These are phyloP conservation scores for Fragum fragum DNA, from an alignment of 2,888 invertebrate genomes.

Conservation along the genomic window DNA sequence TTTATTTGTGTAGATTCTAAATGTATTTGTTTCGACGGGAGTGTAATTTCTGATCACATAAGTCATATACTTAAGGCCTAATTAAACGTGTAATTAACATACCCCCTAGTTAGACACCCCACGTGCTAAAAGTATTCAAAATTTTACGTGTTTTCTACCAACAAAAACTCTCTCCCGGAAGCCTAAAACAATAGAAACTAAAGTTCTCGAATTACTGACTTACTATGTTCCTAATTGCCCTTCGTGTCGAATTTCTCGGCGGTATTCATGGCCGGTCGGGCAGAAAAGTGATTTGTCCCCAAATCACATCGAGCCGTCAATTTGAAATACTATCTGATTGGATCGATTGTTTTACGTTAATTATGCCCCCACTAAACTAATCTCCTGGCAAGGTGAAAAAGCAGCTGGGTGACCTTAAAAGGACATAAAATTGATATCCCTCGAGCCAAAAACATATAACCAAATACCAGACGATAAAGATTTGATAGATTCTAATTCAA, in stretches of 20 bases:
- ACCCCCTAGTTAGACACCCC: conserved; percentile 21
- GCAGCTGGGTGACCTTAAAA: conserved; percentile 14
- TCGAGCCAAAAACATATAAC: conserved; percentile 7
- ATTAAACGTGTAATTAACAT: not conserved
- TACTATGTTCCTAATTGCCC: not conserved
- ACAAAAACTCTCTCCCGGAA: conserved; percentile 29
- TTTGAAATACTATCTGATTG: conserved; percentile 21
- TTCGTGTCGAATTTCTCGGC: conserved; percentile 9
- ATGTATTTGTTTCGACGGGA: no score
- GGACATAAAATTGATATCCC: not conserved
- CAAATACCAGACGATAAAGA: not conserved
- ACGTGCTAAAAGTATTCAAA: not conserved
- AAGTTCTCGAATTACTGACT: not conserved
- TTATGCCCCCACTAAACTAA: not conserved
- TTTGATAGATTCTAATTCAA: no score
- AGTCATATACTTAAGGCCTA: not conserved
- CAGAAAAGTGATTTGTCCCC: conserved; percentile 47
- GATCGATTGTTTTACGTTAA: conserved; percentile 11
- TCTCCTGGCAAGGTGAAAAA: not conserved
- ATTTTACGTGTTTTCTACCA: not conserved
- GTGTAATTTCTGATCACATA: no score
- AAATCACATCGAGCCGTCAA: conserved; percentile 38
- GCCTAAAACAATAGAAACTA: conserved; percentile 7
- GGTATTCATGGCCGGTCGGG: conserved; percentile 32
- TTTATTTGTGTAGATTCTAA: no score